Conservation (phyloP, 2,888 invertebrate species). For the Acrocyrtus sp. region DNA sequence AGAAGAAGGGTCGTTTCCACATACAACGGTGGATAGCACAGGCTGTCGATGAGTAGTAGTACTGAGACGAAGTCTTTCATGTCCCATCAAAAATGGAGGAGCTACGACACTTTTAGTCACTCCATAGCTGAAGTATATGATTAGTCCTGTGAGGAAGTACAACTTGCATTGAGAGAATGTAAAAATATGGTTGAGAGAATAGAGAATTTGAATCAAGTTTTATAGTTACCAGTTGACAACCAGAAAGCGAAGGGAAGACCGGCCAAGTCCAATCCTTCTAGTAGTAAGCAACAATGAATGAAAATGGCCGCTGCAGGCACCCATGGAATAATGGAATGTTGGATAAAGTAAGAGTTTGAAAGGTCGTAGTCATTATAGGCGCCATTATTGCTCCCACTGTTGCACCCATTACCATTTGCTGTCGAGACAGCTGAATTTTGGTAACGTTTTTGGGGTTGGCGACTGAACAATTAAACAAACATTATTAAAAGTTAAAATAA, state of each 20-base stretch:
- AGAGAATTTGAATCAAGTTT: neutral
- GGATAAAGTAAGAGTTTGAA: constrained; percentile 48
- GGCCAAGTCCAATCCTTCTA: constrained; percentile 71
- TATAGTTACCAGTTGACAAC: constrained; percentile 71
- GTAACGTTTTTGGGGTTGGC: constrained; percentile 69
- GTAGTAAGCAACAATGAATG: constrained; percentile 69
- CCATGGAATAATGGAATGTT: constrained; percentile 65
- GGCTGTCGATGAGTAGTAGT: constrained; percentile 45
- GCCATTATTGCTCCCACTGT: neutral
- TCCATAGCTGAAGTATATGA: constrained; percentile 62
- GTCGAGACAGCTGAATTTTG: neutral
- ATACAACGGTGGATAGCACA: constrained; percentile 54
- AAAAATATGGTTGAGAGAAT: neutral
- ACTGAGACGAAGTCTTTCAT: constrained; percentile 51
- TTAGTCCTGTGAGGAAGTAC: constrained; percentile 51
- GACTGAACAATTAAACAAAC: too few species aligned
- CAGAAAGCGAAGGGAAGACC: constrained; percentile 74
- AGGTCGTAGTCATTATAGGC: constrained; percentile 27
- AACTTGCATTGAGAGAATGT: neutral
- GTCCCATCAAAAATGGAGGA: constrained; percentile 51
- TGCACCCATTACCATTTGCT: constrained; percentile 53
- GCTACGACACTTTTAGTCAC: constrained; percentile 60
- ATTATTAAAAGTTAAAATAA: too few species aligned
- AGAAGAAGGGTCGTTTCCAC: constrained; percentile 59
- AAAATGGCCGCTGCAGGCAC: constrained; percentile 69